Evolutionary conservation across 2,797 vertebrate species (phyloP).

Genomic region (Melanotaenia trifasciata): DNA sequence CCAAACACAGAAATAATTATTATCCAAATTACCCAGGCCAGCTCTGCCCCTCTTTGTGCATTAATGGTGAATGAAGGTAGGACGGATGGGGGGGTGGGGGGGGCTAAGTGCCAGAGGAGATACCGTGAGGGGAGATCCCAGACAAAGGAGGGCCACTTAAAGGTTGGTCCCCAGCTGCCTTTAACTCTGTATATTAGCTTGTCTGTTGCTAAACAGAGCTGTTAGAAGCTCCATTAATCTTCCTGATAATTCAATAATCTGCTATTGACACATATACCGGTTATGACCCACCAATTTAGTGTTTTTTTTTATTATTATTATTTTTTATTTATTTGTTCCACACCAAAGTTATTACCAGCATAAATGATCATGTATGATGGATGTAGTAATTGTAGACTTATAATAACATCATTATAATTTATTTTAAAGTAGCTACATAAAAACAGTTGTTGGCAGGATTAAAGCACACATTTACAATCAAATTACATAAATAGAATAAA

Average conservation of each 20-base stretch:
- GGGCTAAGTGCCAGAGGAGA: constrained; percentile 44
- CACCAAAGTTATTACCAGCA: too few species aligned
- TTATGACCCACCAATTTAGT: not conserved
- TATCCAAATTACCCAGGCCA: constrained; percentile 81
- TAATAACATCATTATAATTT: too few species aligned
- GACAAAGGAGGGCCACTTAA: constrained; percentile 56
- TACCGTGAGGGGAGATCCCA: constrained; percentile 42
- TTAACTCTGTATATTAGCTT: constrained; percentile 38
- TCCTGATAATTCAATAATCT: constrained; percentile 36
- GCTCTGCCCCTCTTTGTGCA: constrained; percentile 68
- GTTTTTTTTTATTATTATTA: too few species aligned
- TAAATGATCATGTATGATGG: not conserved
- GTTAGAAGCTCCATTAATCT: constrained; percentile 33
- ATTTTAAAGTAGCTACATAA: too few species aligned
- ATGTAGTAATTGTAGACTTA: too few species aligned
- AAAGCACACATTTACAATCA: too few species aligned
- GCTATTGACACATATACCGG: constrained; percentile 1
- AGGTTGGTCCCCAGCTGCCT: constrained; percentile 44
- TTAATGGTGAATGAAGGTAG: constrained; percentile 26
- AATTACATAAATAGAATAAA: too few species aligned
- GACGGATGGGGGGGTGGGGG: constrained; percentile 18
- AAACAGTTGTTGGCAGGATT: too few species aligned
- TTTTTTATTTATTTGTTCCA: too few species aligned
- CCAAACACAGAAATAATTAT: constrained; percentile 83
- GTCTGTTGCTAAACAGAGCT: constrained; percentile 28